These are phyloP conservation scores for Lepus townsendii DNA, from an alignment of 2,797 vertebrate species.

Conservation along the genomic window DNA sequence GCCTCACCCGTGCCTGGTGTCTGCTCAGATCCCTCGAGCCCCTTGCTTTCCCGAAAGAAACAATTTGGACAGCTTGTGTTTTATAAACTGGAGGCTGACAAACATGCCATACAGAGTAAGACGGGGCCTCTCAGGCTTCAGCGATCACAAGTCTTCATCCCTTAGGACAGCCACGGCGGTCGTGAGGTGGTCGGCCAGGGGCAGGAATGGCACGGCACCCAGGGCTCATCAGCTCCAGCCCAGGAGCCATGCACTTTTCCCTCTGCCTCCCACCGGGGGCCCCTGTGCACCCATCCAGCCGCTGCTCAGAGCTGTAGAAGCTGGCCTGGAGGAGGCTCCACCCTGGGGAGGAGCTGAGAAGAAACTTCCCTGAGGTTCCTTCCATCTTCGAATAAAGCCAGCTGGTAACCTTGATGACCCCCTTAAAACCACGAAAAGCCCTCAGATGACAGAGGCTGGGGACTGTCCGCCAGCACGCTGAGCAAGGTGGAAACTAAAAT, in stretches of 20 bases:
- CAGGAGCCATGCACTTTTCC: neutral
- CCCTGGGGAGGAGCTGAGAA: neutral
- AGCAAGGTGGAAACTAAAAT: conserved; percentile 22
- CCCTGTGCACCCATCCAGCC: neutral
- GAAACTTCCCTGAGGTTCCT: neutral
- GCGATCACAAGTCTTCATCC: neutral
- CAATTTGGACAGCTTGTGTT: neutral
- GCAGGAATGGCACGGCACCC: neutral
- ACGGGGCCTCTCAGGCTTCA: neutral
- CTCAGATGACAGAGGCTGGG: neutral
- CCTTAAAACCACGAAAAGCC: neutral
- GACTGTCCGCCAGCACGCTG: neutral
- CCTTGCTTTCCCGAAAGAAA: neutral
- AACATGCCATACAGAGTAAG: neutral
- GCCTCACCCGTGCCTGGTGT: neutral
- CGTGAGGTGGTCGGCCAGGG: neutral
- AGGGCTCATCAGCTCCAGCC: neutral
- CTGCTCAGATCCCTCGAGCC: conserved; percentile 29
- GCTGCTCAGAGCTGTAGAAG: neutral
- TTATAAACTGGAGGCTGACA: conserved; percentile 23
- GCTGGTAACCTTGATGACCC: neutral
- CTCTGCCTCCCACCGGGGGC: neutral
- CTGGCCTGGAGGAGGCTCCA: neutral
- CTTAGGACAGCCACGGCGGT: neutral
- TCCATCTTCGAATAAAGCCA: neutral